Conservation (phyloP, 2,113 vertebrate genomes). For the Sterna hirundo region DNA sequence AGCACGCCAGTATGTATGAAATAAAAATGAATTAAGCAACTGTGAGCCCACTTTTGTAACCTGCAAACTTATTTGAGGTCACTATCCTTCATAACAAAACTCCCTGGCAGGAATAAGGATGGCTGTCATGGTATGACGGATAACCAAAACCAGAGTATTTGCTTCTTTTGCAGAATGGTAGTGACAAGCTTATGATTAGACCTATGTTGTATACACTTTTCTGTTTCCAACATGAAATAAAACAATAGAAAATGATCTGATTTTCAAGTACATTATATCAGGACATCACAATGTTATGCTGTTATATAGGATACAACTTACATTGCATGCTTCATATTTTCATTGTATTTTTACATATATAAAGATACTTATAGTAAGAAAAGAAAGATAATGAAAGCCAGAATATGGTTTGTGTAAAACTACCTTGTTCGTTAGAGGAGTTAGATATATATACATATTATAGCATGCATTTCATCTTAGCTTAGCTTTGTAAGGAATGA, state of each 20-base stretch:
- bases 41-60: background rate
- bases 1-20: background rate
- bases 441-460: background rate
- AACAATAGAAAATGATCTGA: background rate
- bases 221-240: background rate
- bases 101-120: background rate
- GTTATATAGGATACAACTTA: background rate
- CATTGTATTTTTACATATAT: background rate
- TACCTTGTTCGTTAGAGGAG: background rate
- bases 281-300: background rate
- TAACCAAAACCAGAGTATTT: background rate
- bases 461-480: background rate
- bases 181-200: background rate
- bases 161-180: background rate
- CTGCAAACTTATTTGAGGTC: background rate
- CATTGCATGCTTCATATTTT: background rate
- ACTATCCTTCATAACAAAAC: background rate
- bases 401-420: background rate
- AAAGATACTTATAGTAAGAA: background rate
- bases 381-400: background rate
- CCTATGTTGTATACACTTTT: background rate
- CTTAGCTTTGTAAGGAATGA: background rate
- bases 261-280: background rate
- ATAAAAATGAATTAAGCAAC: background rate
- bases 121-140: background rate